A percentile compares a stretch with the other conserved stretches of the same genome.
These are phyloP conservation scores for Chionis minor DNA, from an alignment of 2,113 vertebrate species.

Conservation along the genomic window DNA sequence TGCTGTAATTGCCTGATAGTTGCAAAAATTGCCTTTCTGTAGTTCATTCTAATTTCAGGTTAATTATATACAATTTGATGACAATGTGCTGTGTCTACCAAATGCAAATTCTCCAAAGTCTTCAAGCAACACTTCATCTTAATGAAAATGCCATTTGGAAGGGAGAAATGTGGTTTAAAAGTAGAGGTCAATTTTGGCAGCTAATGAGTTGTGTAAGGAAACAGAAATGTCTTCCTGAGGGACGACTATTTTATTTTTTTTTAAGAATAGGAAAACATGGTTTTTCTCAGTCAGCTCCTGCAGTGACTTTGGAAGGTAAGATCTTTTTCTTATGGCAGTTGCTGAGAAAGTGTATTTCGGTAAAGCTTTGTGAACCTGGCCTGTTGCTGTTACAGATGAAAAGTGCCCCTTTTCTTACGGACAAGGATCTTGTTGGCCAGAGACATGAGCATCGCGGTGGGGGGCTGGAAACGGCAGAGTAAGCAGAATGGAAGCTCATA, in stretches of 20 bases:
- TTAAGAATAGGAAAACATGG: fast-evolving
- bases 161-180: not conserved
- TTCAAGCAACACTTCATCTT: not conserved
- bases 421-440: not conserved
- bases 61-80: conserved; percentile 4
- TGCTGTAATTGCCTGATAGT: not conserved
- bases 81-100: not conserved
- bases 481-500: not conserved
- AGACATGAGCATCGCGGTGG: not conserved
- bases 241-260: not conserved
- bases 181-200: conserved; percentile 3
- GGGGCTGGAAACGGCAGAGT: not conserved
- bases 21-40: not conserved
- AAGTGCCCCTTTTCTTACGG: not conserved
- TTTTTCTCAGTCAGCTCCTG: not conserved
- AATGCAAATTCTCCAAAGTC: not conserved
- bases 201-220: not conserved
- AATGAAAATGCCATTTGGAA: not conserved
- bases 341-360: not conserved
- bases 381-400: not conserved
- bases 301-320: not conserved
- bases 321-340: not conserved
- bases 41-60: conserved; percentile 18
- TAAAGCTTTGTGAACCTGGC: not conserved
- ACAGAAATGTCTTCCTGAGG: not conserved